Conservation (phyloP, 2,888 invertebrate species). For the Pollenia labialis region DNA sequence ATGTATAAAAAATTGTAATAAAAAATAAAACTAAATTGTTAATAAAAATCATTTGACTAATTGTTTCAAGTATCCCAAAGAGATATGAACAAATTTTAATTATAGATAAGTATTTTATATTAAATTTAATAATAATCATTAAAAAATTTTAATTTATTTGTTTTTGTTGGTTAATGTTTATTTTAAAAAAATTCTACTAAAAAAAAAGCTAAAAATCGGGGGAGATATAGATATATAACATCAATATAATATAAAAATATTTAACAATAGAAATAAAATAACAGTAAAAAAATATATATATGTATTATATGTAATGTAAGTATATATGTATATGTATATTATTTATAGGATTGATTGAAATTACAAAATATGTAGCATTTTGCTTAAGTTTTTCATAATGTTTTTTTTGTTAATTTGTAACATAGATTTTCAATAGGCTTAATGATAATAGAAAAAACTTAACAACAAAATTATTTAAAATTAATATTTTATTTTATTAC, state of each 20-base stretch:
- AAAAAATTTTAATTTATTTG: slow-evolving; percentile 6
- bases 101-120: not conserved
- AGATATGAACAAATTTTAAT: slow-evolving; percentile 41
- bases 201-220: slow-evolving; percentile 32
- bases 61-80: slow-evolving; percentile 28
- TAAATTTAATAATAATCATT: not conserved
- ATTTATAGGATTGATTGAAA: slow-evolving; percentile 45
- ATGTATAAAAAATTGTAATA: slow-evolving; percentile 30
- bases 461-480: slow-evolving; percentile 36
- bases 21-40: slow-evolving; percentile 15
- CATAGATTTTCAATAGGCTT: slow-evolving; percentile 27
- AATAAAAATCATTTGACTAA: slow-evolving; percentile 58
- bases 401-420: slow-evolving; percentile 5
- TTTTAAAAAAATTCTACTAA: slow-evolving; percentile 44
- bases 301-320: not conserved
- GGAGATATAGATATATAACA: slow-evolving; percentile 55
- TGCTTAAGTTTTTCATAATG: not conserved
- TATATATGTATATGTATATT: slow-evolving; percentile 13
- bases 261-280: slow-evolving; percentile 65
- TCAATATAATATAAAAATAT: slow-evolving; percentile 64
- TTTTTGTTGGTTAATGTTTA: slow-evolving; percentile 18
- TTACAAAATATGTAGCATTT: slow-evolving; percentile 18
- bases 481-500: slow-evolving; percentile 8
- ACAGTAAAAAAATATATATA: slow-evolving; percentile 66
- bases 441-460: slow-evolving; percentile 31